Percentiles rank a stretch among this genome's conserved stretches.
These are phyloP conservation scores for Drosophila lowei DNA, from an alignment of 1,140 invertebrate species.

Conservation along the genomic window DNA sequence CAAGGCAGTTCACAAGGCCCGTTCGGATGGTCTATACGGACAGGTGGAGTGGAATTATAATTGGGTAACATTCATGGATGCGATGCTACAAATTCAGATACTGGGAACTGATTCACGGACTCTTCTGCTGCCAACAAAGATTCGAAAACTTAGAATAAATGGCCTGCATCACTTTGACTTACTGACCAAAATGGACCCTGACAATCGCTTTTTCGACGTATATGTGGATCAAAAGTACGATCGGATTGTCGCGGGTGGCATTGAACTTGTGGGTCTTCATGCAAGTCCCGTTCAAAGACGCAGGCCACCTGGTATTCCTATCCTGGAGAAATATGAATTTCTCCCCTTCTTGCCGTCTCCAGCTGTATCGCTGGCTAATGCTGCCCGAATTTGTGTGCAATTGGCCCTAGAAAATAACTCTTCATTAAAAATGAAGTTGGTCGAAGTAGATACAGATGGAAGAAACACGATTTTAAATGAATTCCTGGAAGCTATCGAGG, in stretches of 20 bases:
- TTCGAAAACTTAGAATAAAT: slow-evolving; percentile 91
- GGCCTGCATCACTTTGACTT: slow-evolving; percentile 87
- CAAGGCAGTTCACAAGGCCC: slow-evolving; percentile 70
- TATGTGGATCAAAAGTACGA: slow-evolving; percentile 64
- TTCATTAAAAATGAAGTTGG: slow-evolving; percentile 87
- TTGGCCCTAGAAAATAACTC: slow-evolving; percentile 91
- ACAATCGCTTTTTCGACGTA: slow-evolving; percentile 81
- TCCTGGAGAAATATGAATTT: slow-evolving; percentile 90
- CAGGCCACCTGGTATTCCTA: slow-evolving; percentile 86
- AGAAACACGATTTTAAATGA: slow-evolving; percentile 84
- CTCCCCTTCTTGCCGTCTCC: slow-evolving; percentile 86
- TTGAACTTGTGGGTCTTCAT: slow-evolving; percentile 92
- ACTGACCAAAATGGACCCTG: slow-evolving; percentile 71
- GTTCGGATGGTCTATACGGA: slow-evolving; percentile 84
- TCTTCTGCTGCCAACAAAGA: slow-evolving; percentile 93
- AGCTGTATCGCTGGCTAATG: slow-evolving; percentile 76
- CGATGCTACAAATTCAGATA: slow-evolving; percentile 94
- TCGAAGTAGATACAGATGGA: slow-evolving; percentile 84
- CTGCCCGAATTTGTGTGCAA: slow-evolving; percentile 84
- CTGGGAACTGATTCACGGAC: slow-evolving; percentile 89
- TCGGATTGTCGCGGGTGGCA: slow-evolving; percentile 88
- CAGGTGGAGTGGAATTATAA: slow-evolving; percentile 89
- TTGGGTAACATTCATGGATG: slow-evolving; percentile 97
- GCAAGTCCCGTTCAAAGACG: slow-evolving; percentile 90
- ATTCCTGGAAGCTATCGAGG: slow-evolving; percentile 85